Evolutionary conservation across 1,140 invertebrate genomes (phyloP), one percentile per base, ranked within the genome.

Genomic region (Brachystomella parvula): DNA sequence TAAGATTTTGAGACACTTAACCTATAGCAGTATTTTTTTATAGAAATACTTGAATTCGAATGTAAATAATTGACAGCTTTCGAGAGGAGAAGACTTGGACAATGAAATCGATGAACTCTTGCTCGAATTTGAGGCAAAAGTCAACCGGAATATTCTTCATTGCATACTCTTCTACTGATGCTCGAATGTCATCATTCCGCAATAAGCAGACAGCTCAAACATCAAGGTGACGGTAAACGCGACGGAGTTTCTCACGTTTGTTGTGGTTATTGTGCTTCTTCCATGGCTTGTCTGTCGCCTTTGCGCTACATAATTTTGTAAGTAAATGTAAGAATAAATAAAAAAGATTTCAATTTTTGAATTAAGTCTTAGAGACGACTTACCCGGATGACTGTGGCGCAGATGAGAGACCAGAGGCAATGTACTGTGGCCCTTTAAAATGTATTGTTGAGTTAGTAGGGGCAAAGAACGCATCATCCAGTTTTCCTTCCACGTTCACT

Each of bases 91-190:
- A 57, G 96, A 99, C 78, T 81, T 98, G 69, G 96, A 99, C 75
- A 96, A 98, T 83, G 95, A 98, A 76, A 95, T 99, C 75, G 96
- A 98, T 79, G 93, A 98, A 82, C 80, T 98, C 63, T 80, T 99
- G 35, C 91, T 95, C 75, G 92, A 96, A 73, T 98, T 96, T 81
- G 96, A 98, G 81, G 83, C 86, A 35, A 91, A 93, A 78, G 87
- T 87, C 75, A 84, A 91, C 71, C 82, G 93, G 75, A 84, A 89
- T 44, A 58, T 69, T 30, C 66, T 67, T 28, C 66, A 67, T 49
- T 67, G 66, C 39, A 67, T 67, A 19, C 53, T 67, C 29, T 67
- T 67, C 47, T 67, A 68, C 47, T 68, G 49, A 53, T 9, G 39
- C 39, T 44, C n/a, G n/a, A 44, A n/a, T 44, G n/a, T 12, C 39